phyloP scores from a whole-genome alignment of 2,113 vertebrate genomes.

The Sigmodon hispidus region DNA sequence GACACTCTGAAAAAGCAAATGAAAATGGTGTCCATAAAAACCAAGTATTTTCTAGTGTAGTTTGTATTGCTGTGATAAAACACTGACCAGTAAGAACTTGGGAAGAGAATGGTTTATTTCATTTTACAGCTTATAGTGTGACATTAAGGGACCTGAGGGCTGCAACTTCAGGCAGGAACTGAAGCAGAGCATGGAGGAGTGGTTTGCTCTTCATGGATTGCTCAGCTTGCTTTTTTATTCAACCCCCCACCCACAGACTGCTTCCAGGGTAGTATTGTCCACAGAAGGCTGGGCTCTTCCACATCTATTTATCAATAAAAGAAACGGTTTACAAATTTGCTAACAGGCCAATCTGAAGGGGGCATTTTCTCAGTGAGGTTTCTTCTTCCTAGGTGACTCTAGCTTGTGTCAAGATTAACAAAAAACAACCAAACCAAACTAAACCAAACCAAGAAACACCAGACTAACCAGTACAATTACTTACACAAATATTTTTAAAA shows the following conservation, averaged over 20 bases:
- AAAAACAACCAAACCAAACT: not conserved
- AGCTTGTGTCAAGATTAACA: not conserved
- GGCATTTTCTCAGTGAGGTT: not conserved
- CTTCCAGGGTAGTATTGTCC: not conserved
- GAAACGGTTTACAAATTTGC: not conserved
- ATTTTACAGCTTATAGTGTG: not conserved
- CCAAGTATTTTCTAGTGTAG: not conserved
- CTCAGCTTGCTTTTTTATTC: not conserved
- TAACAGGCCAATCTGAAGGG: not conserved
- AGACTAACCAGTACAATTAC: not conserved
- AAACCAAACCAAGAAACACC: not conserved
- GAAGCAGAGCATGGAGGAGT: not conserved
- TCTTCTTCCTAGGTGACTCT: not conserved
- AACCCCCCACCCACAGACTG: not conserved
- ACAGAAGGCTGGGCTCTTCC: not conserved
- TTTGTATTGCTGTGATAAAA: not conserved
- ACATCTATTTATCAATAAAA: no score
- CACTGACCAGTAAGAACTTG: not conserved
- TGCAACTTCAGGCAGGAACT: not conserved
- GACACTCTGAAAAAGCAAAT: not conserved
- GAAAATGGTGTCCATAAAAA: not conserved
- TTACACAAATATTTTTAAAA: not conserved
- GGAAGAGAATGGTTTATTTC: not conserved
- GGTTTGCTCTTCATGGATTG: not conserved
- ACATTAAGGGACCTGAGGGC: not conserved